Base-by-base conservation (phyloP, 2,888 invertebrate genomes). In the Trilocha varians region DNA sequence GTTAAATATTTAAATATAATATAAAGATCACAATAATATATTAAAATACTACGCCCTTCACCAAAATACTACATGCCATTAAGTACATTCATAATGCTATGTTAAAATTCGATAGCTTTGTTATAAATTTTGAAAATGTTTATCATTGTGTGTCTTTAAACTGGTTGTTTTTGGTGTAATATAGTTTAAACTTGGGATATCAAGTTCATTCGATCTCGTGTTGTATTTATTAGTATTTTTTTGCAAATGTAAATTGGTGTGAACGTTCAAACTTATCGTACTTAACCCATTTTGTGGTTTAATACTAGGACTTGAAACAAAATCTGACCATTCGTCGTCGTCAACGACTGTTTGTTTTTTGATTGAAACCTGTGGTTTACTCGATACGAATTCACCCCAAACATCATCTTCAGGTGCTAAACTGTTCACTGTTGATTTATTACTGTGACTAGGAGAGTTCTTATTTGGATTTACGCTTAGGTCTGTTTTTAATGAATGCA, bases 331-430 rank as follows among this genome's bases (percentile, higher is more conserved):
- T 55, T 86, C 86, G 41, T 86, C 87, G 39, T 82, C 83, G 41
- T 86, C 86, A 1, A 55, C 63, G 47, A 75, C 70, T 1, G 56
- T 52, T 0, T 66, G 52, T 11, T 60, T 52, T 52, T 76, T 79
- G 48, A 74, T 74, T 25, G 65, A 51, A 41, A 61, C 59, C 44
- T 70, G 73, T 41, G 57, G 67, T 52, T 73, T 78, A 52, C 79
- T 84, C 1, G 87, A 89, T 15, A 89, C 87, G 59, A 89, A 90
- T 48, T 90, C 90, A 2, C 88, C 87, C 89, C 90, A 90, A 51
- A 86, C 86, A 44, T 89, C 89, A 13, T 89, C 88, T 38, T 88
- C 88, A 3, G 62, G 33, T 13, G 48, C 47, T 50, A 73, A 71
- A 40, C 61, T 71, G 13, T 48, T 61, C 4, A 39, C 45, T 13